Evolutionary conservation across 2,797 vertebrate species (phyloP).

Genomic region (Pempheris klunzingeri): DNA sequence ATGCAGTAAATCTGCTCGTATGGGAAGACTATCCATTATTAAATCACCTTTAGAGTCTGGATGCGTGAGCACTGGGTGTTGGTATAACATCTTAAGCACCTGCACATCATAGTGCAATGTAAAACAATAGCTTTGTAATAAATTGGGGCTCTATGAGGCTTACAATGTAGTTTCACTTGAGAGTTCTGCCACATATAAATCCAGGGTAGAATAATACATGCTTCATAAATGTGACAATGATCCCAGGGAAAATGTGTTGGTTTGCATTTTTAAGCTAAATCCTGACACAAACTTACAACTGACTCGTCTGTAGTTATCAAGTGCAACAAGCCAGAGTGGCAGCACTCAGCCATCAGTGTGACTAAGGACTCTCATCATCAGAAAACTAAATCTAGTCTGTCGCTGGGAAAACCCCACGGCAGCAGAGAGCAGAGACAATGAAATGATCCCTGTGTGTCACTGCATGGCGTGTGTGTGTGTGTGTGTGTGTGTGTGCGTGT

Average conservation of each 20-base stretch:
- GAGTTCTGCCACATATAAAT: not conserved
- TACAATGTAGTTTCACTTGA: not conserved
- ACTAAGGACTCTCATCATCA: conserved; percentile 29
- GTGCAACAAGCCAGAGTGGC: not conserved
- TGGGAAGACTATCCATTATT: not conserved
- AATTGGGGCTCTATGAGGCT: not conserved
- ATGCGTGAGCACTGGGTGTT: not conserved
- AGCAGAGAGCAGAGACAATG: conserved; percentile 60
- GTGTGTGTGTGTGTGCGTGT: conserved; percentile 5
- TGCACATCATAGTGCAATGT: not conserved
- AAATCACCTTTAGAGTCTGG: not conserved
- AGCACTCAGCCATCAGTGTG: conserved; percentile 4
- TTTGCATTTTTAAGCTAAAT: not conserved
- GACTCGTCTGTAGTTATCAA: not conserved
- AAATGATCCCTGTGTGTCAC: conserved; percentile 52
- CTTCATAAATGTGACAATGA: not conserved
- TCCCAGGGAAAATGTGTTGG: not conserved
- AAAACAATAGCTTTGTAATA: not conserved
- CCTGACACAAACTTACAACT: not conserved
- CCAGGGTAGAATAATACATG: not conserved
- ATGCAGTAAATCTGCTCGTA: not conserved
- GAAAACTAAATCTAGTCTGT: conserved; percentile 46
- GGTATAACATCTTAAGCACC: not conserved
- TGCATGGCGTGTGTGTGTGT: conserved; percentile 13
- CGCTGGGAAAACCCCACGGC: conserved; percentile 40